A percentile compares a stretch with the other conserved stretches of the same genome.
These are phyloP conservation scores for Drosophila neocordata DNA, from an alignment of 1,140 invertebrate genomes.

Conservation along the genomic window DNA sequence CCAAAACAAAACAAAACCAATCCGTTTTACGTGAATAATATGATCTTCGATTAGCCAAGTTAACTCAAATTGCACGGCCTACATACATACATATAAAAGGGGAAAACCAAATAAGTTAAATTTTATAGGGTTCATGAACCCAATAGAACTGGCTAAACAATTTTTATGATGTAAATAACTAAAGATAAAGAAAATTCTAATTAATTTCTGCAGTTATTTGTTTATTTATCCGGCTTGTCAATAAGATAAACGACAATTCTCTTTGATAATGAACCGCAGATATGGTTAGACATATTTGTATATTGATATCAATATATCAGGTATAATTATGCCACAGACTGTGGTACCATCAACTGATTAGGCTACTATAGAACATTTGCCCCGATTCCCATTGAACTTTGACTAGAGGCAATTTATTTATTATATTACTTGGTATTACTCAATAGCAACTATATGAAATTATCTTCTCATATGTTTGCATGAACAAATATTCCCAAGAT, in stretches of 20 bases:
- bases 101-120: background rate
- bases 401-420: background rate
- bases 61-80: background rate
- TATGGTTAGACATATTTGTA: background rate
- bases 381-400: background rate
- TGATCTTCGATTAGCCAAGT: background rate
- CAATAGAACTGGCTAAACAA: background rate
- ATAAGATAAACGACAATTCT: background rate
- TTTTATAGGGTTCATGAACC: background rate
- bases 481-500: background rate
- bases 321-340: background rate
- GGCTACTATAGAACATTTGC: background rate
- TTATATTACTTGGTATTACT: background rate
- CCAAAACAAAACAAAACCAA: background rate
- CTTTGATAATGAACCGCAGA: background rate
- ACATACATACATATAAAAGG: background rate
- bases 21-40: background rate
- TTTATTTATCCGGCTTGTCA: background rate
- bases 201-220: background rate
- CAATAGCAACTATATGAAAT: background rate
- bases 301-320: background rate
- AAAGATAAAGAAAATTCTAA: background rate
- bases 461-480: no score
- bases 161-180: background rate
- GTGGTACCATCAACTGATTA: constrained; percentile 1